A percentile compares a stretch with the other conserved stretches of the same genome.
Evolutionary conservation across 2,888 invertebrate species (phyloP).

Genomic region (Shargacucullia verbasci): DNA sequence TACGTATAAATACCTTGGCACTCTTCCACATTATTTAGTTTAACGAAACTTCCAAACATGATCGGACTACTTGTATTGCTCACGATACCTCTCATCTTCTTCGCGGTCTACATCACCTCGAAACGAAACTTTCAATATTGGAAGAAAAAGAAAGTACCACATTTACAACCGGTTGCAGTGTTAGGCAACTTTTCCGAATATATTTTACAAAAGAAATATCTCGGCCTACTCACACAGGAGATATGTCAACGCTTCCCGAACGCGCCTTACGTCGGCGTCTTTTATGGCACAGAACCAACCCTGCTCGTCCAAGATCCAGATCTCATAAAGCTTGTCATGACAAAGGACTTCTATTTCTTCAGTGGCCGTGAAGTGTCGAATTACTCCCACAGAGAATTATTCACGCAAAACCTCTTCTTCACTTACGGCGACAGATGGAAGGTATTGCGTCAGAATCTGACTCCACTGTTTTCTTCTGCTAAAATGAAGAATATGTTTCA

Average conservation of each 20-base stretch:
- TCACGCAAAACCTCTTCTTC: constrained; percentile 68
- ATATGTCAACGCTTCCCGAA: constrained; percentile 68
- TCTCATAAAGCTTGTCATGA: constrained; percentile 68
- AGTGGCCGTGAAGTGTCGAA: constrained; percentile 69
- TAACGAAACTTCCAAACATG: constrained; percentile 16
- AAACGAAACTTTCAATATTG: constrained; percentile 68
- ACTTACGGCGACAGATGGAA: constrained; percentile 75
- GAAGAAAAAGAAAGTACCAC: constrained; percentile 67
- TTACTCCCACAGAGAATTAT: constrained; percentile 63
- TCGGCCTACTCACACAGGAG: constrained; percentile 56
- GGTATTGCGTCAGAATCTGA: constrained; percentile 73
- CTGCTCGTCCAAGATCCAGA: constrained; percentile 74
- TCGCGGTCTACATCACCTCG: constrained; percentile 49
- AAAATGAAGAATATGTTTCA: constrained; percentile 81
- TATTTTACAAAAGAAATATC: constrained; percentile 63
- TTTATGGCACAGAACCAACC: constrained; percentile 73
- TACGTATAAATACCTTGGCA: constrained; percentile 12
- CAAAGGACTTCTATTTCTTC: constrained; percentile 77
- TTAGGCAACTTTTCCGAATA: constrained; percentile 72
- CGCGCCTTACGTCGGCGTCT: constrained; percentile 72
- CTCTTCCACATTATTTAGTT: neutral
- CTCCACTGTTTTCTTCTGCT: constrained; percentile 73
- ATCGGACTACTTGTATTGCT: constrained; percentile 17
- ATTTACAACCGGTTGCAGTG: constrained; percentile 62
- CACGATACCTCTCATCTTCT: constrained; percentile 24